phyloP scores from a whole-genome alignment of 1,140 invertebrate genomes.

The Drosophila nasuta region DNA sequence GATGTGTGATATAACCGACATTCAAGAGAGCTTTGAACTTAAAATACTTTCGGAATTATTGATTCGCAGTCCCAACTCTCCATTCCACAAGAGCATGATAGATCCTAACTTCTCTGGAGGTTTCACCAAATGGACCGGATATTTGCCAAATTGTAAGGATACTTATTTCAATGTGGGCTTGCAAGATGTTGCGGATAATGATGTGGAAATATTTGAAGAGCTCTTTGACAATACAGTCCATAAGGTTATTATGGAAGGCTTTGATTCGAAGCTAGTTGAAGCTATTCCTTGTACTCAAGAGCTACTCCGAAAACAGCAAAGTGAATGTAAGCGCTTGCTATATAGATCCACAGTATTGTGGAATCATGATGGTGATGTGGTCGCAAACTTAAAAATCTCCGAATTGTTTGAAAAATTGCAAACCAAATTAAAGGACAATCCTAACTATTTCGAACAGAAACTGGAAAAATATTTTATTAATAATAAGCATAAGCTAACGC shows the following conservation, averaged over 20 bases:
- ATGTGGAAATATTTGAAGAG: slow-evolving; percentile 89
- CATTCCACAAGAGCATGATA: slow-evolving; percentile 94
- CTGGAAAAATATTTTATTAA: slow-evolving; percentile 92
- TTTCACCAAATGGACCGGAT: slow-evolving; percentile 90
- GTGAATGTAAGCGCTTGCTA: slow-evolving; percentile 88
- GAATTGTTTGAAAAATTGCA: slow-evolving; percentile 88
- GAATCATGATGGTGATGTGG: slow-evolving; percentile 94
- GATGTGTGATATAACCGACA: slow-evolving; percentile 91
- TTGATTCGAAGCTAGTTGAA: slow-evolving; percentile 92
- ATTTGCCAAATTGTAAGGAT: slow-evolving; percentile 90
- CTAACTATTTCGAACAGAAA: slow-evolving; percentile 90
- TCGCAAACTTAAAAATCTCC: slow-evolving; percentile 90
- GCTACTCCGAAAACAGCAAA: slow-evolving; percentile 93
- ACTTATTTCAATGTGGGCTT: slow-evolving; percentile 93
- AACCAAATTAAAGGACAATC: slow-evolving; percentile 89
- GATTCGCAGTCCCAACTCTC: slow-evolving; percentile 93
- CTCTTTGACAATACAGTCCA: slow-evolving; percentile 91
- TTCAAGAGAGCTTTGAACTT: slow-evolving; percentile 91
- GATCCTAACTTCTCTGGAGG: slow-evolving; percentile 94
- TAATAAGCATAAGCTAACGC: slow-evolving; percentile 92
- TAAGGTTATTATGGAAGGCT: slow-evolving; percentile 89
- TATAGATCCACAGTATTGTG: slow-evolving; percentile 91
- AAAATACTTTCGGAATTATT: slow-evolving; percentile 92
- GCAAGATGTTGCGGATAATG: slow-evolving; percentile 90
- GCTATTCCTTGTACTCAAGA: slow-evolving; percentile 95